Evolutionary conservation across 2,797 vertebrate genomes (phyloP), one percentile per base, ranked within the genome.

Genomic region (Sebastes minor): DNA sequence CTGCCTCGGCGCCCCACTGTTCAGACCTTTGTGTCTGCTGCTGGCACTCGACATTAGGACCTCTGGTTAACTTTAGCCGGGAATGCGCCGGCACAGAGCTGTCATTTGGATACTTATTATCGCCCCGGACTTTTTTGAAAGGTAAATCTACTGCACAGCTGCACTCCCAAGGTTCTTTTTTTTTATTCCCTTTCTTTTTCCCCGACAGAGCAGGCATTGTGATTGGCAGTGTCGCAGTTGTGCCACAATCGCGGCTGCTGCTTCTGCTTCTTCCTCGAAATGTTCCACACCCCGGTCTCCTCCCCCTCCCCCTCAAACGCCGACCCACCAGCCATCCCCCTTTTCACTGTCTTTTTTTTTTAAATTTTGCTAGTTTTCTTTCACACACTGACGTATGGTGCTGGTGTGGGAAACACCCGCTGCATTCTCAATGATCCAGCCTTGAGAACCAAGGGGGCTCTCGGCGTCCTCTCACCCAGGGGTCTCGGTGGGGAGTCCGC

Each of bases 51-150:
- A 89, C 86, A 91, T 85, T 89, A 92, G 89, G 81, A 91, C 92
- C 92, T 91, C 82, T 81, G 86, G 92, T 94, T 93, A 93, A 94
- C 92, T 94, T 93, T 80, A 89, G 85, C 80, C 88, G 65, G 75
- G 81, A 83, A 78, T 79, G 81, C 86, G 57, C 89, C 4, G 80
- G 85, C 88, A 83, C 93, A 90, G 84, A 89, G 92, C 93, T 90
- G 93, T 92, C 93, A 91, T 91, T 85, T 80, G 85, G 88, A 82
- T 87, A 80, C 88, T 86, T 92, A 93, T 94, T 96, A 95, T 94
- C 87, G 80, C 85, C 84, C 74, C 79, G 68, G 90, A 92, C 90
- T 84, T 85, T 91, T 83, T 85, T 92, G 83, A 92, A 92, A 91
- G 87, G 92, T 90, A 93, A 92, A 92, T 93, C 89, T 82, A 80